Conservation (phyloP, 1,140 invertebrate genomes). For the Pseudomyrmex concolor region DNA sequence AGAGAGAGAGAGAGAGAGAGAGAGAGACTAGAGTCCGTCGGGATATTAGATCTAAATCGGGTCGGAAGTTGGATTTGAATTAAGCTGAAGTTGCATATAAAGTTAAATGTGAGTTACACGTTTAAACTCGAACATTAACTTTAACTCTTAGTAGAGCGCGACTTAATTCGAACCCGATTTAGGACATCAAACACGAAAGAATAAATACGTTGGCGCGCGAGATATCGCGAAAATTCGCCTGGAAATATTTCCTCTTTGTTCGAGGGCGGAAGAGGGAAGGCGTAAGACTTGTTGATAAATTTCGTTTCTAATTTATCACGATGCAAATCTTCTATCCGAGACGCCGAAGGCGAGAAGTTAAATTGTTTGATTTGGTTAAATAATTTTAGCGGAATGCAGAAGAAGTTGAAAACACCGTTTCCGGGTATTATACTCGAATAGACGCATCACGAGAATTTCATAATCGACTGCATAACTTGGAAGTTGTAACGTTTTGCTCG, state of each 20-base stretch:
- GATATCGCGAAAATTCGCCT: neutral
- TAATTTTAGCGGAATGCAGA: slow-evolving; percentile 49
- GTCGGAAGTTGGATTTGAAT: slow-evolving; percentile 44
- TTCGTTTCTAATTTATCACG: slow-evolving; percentile 23
- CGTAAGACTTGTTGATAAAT: slow-evolving; percentile 31
- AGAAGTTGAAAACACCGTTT: slow-evolving; percentile 51
- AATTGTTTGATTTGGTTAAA: slow-evolving; percentile 55
- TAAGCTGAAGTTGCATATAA: slow-evolving; percentile 39
- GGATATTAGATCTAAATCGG: slow-evolving; percentile 23
- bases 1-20: neutral
- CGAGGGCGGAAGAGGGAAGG: too few species aligned
- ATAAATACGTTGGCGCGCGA: neutral
- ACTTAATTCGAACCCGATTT: slow-evolving; percentile 4
- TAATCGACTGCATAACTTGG: slow-evolving; percentile 60
- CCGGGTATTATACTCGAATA: slow-evolving; percentile 50
- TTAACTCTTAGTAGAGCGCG: neutral
- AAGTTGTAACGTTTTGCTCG: slow-evolving; percentile 33
- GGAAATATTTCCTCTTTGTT: neutral
- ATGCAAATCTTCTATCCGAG: slow-evolving; percentile 2
- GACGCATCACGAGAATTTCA: slow-evolving; percentile 59
- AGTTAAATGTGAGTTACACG: slow-evolving; percentile 38
- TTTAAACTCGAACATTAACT: slow-evolving; percentile 39
- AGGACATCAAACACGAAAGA: slow-evolving; percentile 1
- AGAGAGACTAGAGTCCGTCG: neutral
- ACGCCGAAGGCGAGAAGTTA: slow-evolving; percentile 12